Base-by-base conservation (phyloP, 2,113 vertebrate genomes). In the Natator depressus region DNA sequence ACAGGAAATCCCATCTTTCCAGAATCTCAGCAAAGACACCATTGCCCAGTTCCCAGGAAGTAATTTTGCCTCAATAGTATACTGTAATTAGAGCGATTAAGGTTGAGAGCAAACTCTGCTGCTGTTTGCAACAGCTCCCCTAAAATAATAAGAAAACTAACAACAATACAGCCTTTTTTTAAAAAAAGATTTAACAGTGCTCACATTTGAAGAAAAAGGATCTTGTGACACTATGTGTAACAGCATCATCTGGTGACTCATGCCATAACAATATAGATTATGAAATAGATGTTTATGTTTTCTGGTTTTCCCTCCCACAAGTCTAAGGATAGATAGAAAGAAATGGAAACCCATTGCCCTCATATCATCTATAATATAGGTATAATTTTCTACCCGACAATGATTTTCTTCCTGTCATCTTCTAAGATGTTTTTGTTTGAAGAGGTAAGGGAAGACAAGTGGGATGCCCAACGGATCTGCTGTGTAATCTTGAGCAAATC, bases 201-300 rank as follows among this genome's bases (percentile, higher is more conserved):
- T 24, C 46, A n/a, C 20, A 0, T 2, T 1, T 57, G 0, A 38
- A 6, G 17, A 20, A 69, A 29, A 29, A 49, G n/a, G 76, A 5
- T 8, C 38, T 80, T 19, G 10, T 42, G 38, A 5, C 72, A 89
- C 51, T 3, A 42, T 7, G 51, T 27, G 1, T 53, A 20, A 92
- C 85, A 92, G 96, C 96, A 92, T 96, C 96, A 96, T 75, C 97
- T 97, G 81, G 91, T 78, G 97, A 92, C 87, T 42, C 17, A 14
- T n/a, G 1, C 19, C n/a, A n/a, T 5, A 69, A 69, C 65, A 69
- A 69, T 20, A 8, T 69, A 69, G 17, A 0, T 0, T 2, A 53
- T 35, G 78, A 91, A 62, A 82, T 49, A 24, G 1, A 4, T 3
- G 0, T 0, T 2, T 1, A 1, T 57, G 57, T 59, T 62, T 62